Percentiles rank a stretch among this genome's conserved stretches.
phyloP scores from a whole-genome alignment of 1,140 invertebrate species.

The Schlechtendalia chinensis region DNA sequence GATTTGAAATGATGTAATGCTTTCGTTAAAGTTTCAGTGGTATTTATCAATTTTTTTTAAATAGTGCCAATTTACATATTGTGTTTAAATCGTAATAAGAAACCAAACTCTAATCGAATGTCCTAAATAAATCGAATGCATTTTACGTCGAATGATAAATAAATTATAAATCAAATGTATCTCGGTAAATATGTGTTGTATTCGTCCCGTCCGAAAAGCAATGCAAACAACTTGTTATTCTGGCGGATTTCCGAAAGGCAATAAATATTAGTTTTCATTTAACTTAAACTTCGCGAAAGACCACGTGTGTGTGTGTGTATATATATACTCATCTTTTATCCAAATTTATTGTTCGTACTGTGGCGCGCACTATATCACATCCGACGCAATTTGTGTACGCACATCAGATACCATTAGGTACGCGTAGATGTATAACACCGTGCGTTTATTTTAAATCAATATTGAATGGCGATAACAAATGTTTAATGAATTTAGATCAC shows the following conservation, averaged over 20 bases:
- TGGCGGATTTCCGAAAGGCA: background rate
- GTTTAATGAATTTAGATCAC: conserved; percentile 47
- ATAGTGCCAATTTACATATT: no score
- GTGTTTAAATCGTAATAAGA: no score
- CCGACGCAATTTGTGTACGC: background rate
- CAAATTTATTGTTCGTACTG: conserved; percentile 4
- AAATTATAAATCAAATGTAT: conserved; percentile 12
- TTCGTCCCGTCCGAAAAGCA: background rate
- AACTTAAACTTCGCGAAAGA: background rate
- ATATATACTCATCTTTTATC: conserved; percentile 5
- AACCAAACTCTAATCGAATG: background rate
- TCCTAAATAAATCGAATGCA: background rate
- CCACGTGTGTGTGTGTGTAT: no score
- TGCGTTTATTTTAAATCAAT: background rate
- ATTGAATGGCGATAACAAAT: no score
- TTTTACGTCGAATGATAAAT: background rate
- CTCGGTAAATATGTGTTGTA: background rate
- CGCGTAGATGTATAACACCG: no score
- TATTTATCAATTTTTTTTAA: no score
- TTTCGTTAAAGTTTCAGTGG: no score
- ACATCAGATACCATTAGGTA: no score
- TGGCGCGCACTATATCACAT: background rate
- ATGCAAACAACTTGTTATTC: background rate
- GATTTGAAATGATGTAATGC: no score
- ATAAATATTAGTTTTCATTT: conserved; percentile 33